A percentile compares a stretch with the other conserved stretches of the same genome.
Evolutionary conservation across 2,797 vertebrate species (phyloP).

Genomic region (Potorous gilbertii): DNA sequence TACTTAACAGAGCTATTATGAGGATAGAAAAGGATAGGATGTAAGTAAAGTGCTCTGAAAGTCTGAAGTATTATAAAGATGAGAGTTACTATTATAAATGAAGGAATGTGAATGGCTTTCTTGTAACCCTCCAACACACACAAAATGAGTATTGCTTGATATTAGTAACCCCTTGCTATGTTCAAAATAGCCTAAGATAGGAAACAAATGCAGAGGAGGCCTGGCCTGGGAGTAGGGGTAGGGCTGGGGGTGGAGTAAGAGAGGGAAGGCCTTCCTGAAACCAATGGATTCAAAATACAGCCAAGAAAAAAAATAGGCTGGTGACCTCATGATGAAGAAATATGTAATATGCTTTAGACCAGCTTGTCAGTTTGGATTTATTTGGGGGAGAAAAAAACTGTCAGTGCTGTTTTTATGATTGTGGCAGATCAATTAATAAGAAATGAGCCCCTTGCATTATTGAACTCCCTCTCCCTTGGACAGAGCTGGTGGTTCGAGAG

Average conservation of each 20-base stretch:
- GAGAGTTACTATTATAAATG: background rate
- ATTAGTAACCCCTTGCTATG: background rate
- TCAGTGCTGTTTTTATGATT: conserved; percentile 15
- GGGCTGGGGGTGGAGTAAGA: background rate
- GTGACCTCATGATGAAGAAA: background rate
- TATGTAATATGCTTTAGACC: conserved; percentile 12
- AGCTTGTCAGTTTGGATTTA: background rate
- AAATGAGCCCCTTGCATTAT: conserved; percentile 49
- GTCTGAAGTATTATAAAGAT: background rate
- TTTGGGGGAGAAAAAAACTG: conserved; percentile 33
- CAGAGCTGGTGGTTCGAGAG: background rate
- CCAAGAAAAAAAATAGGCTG: background rate
- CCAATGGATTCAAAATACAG: background rate
- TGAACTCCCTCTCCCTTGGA: conserved; percentile 11
- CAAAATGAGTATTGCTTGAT: background rate
- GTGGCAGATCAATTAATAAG: conserved; percentile 60
- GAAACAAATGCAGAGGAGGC: background rate
- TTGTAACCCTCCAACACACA: background rate
- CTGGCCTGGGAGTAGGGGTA: background rate
- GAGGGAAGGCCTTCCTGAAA: background rate
- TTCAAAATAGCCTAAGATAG: background rate
- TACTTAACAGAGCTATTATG: background rate
- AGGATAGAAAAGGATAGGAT: background rate
- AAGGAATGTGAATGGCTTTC: background rate
- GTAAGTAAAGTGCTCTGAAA: background rate